Conservation (phyloP, 2,113 vertebrate species). For the Pavo muticus region DNA sequence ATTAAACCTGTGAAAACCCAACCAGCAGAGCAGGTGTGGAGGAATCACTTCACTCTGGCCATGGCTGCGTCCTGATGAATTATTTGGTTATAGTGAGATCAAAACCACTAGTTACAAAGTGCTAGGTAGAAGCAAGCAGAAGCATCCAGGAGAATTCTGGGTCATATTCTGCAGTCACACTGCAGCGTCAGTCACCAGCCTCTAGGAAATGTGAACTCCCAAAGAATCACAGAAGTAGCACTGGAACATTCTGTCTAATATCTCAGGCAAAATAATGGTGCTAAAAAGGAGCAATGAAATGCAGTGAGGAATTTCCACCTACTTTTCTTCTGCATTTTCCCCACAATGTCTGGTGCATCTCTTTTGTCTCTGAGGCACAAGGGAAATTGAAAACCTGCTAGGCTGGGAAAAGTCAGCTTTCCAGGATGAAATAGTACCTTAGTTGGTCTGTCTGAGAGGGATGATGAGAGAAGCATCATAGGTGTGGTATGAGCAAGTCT, state of each 20-base stretch:
- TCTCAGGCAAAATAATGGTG: not conserved
- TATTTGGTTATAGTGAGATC: not conserved
- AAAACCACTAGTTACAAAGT: not conserved
- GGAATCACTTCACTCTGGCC: not conserved
- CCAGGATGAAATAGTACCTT: constrained; percentile 29
- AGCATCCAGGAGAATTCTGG: not conserved
- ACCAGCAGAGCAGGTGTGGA: not conserved
- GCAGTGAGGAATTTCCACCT: not conserved
- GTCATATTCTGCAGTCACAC: not conserved
- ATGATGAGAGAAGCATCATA: not conserved
- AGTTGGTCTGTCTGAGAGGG: not conserved
- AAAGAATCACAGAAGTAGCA: not conserved
- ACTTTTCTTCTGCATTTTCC: constrained; percentile 12
- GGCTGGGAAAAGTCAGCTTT: constrained; percentile 6
- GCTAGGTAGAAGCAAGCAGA: not conserved
- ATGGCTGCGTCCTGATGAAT: not conserved
- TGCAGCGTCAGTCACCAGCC: not conserved
- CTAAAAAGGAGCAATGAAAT: not conserved
- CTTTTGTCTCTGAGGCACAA: not conserved
- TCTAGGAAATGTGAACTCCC: not conserved
- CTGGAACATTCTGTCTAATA: not conserved
- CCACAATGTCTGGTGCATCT: not conserved
- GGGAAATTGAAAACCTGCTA: constrained; percentile 20
- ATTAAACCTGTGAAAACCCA: not conserved
- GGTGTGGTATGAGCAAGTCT: not conserved